phyloP scores from a whole-genome alignment of 2,888 invertebrate species.

The Lasioglossum villosulum region DNA sequence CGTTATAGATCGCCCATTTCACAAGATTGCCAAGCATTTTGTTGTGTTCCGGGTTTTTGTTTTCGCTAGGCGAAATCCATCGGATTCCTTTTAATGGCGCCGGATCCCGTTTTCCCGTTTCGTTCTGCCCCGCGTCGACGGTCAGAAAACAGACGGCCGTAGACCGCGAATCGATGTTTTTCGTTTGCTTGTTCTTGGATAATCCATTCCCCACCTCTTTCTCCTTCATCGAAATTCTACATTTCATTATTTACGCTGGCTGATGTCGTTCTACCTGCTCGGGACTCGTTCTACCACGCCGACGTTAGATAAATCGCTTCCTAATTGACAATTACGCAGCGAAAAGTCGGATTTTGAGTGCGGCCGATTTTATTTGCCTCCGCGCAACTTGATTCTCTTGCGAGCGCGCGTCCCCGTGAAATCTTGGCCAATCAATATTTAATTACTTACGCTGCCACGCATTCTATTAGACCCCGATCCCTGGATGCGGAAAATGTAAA shows the following conservation, averaged over 20 bases:
- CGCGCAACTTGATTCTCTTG: neutral
- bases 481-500: neutral
- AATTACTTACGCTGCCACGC: slow-evolving; percentile 14
- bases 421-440: slow-evolving; percentile 6
- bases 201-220: neutral
- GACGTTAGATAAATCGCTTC: neutral
- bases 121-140: neutral
- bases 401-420: neutral
- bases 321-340: slow-evolving; percentile 7
- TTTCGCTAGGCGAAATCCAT: slow-evolving; percentile 31
- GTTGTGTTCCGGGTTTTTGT: slow-evolving; percentile 44
- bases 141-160: neutral
- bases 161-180: neutral
- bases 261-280: neutral
- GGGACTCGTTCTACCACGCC: neutral
- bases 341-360: neutral
- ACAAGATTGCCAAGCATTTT: slow-evolving; percentile 52
- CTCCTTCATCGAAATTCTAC: neutral
- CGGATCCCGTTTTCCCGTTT: slow-evolving; percentile 10
- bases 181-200: slow-evolving; percentile 3
- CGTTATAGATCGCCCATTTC: slow-evolving; percentile 58
- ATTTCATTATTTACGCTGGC: neutral
- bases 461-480: neutral
- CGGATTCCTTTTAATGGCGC: slow-evolving; percentile 24
- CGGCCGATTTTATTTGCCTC: neutral